A percentile compares a stretch with the other conserved stretches of the same genome.
Evolutionary conservation across 2,797 vertebrate species (phyloP).

Genomic region (Apogon hyalosoma): DNA sequence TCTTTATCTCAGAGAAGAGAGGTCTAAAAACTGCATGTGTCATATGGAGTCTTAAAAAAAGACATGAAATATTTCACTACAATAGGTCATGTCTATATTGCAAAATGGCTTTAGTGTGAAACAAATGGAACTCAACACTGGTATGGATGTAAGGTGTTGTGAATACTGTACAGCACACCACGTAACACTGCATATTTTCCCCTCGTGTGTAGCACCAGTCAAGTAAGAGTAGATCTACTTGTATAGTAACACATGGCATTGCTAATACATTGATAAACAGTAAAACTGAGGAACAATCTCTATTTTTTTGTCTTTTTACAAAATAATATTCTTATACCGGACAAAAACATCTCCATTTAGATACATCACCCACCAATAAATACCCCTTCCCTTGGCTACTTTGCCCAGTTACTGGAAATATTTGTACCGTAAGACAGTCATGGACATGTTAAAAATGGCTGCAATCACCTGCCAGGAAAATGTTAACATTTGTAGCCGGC

Average conservation of each 20-base stretch:
- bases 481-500: slow-evolving; percentile 55
- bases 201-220: slow-evolving; percentile 78
- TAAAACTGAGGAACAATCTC: slow-evolving; percentile 65
- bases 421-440: slow-evolving; percentile 79
- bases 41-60: slow-evolving; percentile 59
- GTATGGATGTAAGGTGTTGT: slow-evolving; percentile 63
- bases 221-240: slow-evolving; percentile 68
- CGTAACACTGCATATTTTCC: slow-evolving; percentile 70
- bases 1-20: slow-evolving; percentile 69
- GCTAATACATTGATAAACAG: slow-evolving; percentile 68
- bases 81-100: slow-evolving; percentile 65
- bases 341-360: slow-evolving; percentile 75
- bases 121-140: slow-evolving; percentile 66
- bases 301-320: slow-evolving; percentile 70
- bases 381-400: slow-evolving; percentile 78
- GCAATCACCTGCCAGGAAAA: slow-evolving; percentile 52
- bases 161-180: slow-evolving; percentile 73
- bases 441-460: slow-evolving; percentile 58
- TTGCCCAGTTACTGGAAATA: slow-evolving; percentile 72
- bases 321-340: slow-evolving; percentile 67
- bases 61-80: slow-evolving; percentile 57
- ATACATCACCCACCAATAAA: slow-evolving; percentile 80
- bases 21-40: slow-evolving; percentile 60
- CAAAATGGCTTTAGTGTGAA: slow-evolving; percentile 63
- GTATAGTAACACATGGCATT: slow-evolving; percentile 72